A percentile compares a stretch with the other conserved stretches of the same genome.
Conservation (phyloP, 2,797 vertebrate genomes). For the Acestrorhynchus altus region DNA sequence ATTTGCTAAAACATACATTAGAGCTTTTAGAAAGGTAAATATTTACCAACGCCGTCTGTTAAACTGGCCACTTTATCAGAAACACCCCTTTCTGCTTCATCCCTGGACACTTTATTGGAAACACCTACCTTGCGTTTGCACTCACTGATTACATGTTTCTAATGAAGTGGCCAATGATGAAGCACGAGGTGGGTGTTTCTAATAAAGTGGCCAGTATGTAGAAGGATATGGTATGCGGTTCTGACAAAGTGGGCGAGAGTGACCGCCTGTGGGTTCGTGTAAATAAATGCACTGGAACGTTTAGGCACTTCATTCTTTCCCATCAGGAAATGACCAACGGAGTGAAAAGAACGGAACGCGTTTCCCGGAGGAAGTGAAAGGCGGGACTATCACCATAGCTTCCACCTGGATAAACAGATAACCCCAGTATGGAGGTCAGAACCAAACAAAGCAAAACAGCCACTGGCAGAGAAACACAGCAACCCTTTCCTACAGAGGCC, state of each 20-base stretch:
- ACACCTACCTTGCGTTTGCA: too few species aligned
- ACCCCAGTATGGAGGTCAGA: not conserved
- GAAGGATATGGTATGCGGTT: not conserved
- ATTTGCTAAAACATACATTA: not conserved
- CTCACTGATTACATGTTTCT: too few species aligned
- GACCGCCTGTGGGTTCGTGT: constrained; percentile 15
- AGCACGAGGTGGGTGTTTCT: not conserved
- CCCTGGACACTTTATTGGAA: too few species aligned
- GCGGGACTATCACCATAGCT: not conserved
- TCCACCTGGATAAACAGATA: constrained; percentile 34
- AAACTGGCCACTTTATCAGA: not conserved
- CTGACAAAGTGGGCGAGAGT: not conserved
- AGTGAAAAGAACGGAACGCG: constrained; percentile 55
- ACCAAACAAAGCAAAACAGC: not conserved
- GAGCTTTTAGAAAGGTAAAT: not conserved
- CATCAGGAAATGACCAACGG: constrained; percentile 7
- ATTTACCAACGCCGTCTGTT: not conserved
- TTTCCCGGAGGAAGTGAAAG: constrained; percentile 36
- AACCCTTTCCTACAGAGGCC: not conserved
- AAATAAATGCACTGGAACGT: not conserved
- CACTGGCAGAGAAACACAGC: too few species aligned
- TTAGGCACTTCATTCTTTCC: constrained; percentile 35
- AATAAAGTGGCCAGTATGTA: not conserved
- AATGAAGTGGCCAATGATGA: too few species aligned
- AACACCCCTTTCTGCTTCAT: too few species aligned